Evolutionary conservation across 2,888 invertebrate species (phyloP), one percentile per base, ranked within the genome.

Genomic region (Sisyra nigra): DNA sequence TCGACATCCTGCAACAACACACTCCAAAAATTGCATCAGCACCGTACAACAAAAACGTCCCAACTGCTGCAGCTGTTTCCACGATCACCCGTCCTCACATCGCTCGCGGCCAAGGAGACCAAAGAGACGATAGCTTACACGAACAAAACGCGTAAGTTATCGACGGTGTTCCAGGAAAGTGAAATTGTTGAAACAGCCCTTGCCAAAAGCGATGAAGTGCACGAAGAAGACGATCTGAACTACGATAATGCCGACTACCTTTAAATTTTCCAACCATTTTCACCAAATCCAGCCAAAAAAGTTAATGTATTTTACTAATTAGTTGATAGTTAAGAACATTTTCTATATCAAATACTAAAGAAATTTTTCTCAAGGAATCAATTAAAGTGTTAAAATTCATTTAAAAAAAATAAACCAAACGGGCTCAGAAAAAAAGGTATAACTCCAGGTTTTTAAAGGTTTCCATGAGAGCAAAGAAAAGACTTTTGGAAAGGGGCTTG

Each of bases 51-150:
- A 1, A 38, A 38, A 38, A 30, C 40, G 8, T 6, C 13, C 9
- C 40, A 40, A 9, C 9, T 40, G 30, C n/a, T 40, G 9, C 30
- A 40, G 14, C 29, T 40, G 13, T 40, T 40, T 14, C 40, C 40
- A 30, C 10, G 14, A 13, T 11, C 7, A 17, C 17, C 15, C 6
- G 17, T 11, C 8, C 15, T 3, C 3, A 5, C 6, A 11, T 29
- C 30, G n/a, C 24, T 17, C 6, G 9, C 24, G 6, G 10, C 17
- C 5, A 15, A 9, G 10, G 9, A 8, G 3, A 10, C 11, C 18
- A 19, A 18, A 1, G 17, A 15, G 15, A 38, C 15, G 17, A 19
- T 9, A 19, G 17, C 15, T 15, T 17, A 14, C 33, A 33, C 33
- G n/a, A 30, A 30, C 33, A 33, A 33, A 14, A 9, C 14, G 8